Evolutionary conservation across 2,888 invertebrate species (phyloP), one percentile per base, ranked within the genome.

Genomic region (Lithosia quadra): DNA sequence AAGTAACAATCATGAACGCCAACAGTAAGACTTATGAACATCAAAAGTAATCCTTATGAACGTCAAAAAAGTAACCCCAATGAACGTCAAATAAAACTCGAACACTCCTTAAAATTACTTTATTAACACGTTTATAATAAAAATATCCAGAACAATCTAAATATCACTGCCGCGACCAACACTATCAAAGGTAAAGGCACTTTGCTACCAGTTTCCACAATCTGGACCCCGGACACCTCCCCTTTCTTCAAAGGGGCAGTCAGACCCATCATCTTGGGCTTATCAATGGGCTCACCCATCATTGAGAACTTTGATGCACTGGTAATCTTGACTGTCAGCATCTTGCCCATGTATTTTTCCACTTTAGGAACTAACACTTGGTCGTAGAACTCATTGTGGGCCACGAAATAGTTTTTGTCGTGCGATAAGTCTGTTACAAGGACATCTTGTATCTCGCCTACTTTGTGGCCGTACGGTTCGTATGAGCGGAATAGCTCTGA

Each of bases 351-450:
- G 60, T 97, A 96, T 79, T 96, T 96, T 0, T 97, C 95, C 9
- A 96, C 95, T 93, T 97, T 97, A 0, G 98, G 98, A 0, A 99
- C 95, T 68, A 99, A 89, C 0, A 99, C 97, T 78, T 94, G 99
- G 86, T 99, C 99, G 87, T 99, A 99, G 86, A 93, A 97, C 88
- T 99, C 98, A 91, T 99, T 99, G 92, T 99, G 99, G 0, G 97
- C 99, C 11, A 99, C 99, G 86, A 96, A 99, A 90, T 98, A 97
- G 69, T 97, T 96, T 78, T 97, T 97, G 88, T 99, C 99, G 88
- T 98, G 97, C 0, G 99, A 99, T 67, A 98, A 91, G 90, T 99
- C 99, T 0, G 99, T 99, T 0, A 99, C 98, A 0, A 99, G 94
- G 0, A 99, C 98, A 3, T 96, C 95, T 72, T 98, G 97, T 0